These are phyloP conservation scores for Sminthurides aquaticus DNA, from an alignment of 2,888 invertebrate genomes.

Conservation along the genomic window DNA sequence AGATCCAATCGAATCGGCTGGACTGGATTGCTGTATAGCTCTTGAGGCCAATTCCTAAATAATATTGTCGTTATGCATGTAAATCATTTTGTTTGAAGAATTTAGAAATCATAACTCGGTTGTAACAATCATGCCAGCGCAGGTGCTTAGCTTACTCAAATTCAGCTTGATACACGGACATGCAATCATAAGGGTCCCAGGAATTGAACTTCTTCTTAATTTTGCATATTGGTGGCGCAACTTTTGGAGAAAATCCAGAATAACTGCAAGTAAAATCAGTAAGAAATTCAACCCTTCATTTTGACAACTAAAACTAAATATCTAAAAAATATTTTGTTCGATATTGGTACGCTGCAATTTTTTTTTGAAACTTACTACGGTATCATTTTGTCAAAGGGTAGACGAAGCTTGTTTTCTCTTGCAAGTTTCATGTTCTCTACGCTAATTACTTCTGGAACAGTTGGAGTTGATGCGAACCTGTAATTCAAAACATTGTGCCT, in stretches of 20 bases:
- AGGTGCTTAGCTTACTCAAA: constrained; percentile 32
- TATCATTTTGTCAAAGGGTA: constrained; percentile 38
- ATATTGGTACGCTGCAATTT: background rate
- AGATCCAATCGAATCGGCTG: background rate
- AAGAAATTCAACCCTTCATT: background rate
- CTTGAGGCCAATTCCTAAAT: too few relatives aligned
- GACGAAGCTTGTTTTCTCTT: constrained; percentile 32
- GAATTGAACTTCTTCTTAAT: constrained; percentile 33
- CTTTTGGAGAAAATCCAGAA: constrained; percentile 27
- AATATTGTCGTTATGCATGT: background rate
- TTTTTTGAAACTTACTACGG: constrained; percentile 27
- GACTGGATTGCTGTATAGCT: too few relatives aligned
- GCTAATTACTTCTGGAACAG: constrained; percentile 24
- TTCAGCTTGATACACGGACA: constrained; percentile 32
- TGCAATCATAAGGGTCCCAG: constrained; percentile 30
- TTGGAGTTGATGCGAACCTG: constrained; percentile 31
- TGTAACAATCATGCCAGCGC: too few relatives aligned
- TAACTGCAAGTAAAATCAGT: constrained; percentile 20
- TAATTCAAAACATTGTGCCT: background rate
- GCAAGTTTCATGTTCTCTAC: constrained; percentile 36
- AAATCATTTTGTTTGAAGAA: background rate
- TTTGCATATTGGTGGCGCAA: constrained; percentile 41
- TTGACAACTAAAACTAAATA: background rate
- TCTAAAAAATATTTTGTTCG: background rate
- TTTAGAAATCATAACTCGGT: background rate